phyloP scores from a whole-genome alignment of 1,140 invertebrate genomes.

The Paralvinella palmiformis region DNA sequence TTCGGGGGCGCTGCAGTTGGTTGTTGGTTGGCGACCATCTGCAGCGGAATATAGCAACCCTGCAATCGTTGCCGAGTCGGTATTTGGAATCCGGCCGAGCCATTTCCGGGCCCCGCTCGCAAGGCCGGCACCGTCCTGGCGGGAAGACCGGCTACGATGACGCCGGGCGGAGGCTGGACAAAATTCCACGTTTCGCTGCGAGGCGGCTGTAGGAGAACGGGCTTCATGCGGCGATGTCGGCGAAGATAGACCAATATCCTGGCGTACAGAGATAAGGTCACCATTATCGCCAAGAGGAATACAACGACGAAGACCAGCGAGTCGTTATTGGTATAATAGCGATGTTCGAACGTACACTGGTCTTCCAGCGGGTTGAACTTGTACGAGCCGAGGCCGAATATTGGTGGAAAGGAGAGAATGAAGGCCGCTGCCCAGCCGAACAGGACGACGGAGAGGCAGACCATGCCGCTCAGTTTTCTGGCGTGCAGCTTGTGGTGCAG shows the following conservation, averaged over 20 bases:
- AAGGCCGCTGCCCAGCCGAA: constrained; percentile 34
- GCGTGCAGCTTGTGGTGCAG: constrained; percentile 32
- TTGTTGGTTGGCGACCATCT: no score
- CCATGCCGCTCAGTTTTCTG: constrained; percentile 27
- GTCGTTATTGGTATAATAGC: constrained; percentile 33
- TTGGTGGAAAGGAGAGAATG: constrained; percentile 35
- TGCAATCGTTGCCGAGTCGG: no score
- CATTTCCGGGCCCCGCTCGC: no score
- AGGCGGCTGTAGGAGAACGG: constrained; percentile 32
- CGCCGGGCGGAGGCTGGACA: no score
- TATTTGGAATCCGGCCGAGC: no score
- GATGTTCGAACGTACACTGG: constrained; percentile 38
- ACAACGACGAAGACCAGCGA: constrained; percentile 36
- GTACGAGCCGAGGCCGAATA: constrained; percentile 37
- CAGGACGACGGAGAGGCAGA: constrained; percentile 29
- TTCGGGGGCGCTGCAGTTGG: no score
- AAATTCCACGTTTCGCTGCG: constrained; percentile 40
- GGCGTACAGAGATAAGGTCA: constrained; percentile 33
- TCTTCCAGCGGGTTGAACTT: constrained; percentile 33
- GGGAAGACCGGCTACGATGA: no score
- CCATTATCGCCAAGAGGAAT: constrained; percentile 27
- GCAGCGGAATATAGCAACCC: no score
- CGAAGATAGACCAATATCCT: constrained; percentile 38
- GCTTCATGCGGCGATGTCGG: constrained; percentile 35
- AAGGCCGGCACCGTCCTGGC: no score